Evolutionary conservation across 2,113 vertebrate species (phyloP).

Genomic region (Zootoca vivipara): DNA sequence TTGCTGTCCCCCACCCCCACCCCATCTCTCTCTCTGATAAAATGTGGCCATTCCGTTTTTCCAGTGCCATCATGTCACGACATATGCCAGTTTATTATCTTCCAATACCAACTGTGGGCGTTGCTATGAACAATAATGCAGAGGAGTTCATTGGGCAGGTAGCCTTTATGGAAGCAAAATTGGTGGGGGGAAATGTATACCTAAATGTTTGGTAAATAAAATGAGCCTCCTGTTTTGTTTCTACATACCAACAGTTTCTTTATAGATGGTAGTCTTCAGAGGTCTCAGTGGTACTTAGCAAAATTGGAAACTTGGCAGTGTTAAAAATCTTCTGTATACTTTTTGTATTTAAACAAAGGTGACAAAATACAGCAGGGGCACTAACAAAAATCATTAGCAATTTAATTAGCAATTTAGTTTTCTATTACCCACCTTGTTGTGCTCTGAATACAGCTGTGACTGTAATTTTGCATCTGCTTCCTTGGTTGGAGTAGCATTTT

Average conservation of each 20-base stretch:
- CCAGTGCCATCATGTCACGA: constrained; percentile 55
- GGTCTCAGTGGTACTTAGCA: constrained; percentile 51
- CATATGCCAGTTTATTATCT: constrained; percentile 68
- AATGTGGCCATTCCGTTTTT: constrained; percentile 55
- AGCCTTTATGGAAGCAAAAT: constrained; percentile 53
- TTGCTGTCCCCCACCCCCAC: constrained; percentile 63
- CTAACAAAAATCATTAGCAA: constrained; percentile 74
- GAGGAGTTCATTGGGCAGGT: constrained; percentile 46
- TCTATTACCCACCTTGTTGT: constrained; percentile 78
- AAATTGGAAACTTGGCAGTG: constrained; percentile 49
- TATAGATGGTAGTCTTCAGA: constrained; percentile 35
- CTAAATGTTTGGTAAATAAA: constrained; percentile 59
- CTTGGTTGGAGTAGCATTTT: constrained; percentile 63
- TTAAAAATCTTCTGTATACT: constrained; percentile 34
- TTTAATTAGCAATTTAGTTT: constrained; percentile 77
- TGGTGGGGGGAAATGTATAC: constrained; percentile 37
- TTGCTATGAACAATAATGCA: constrained; percentile 54
- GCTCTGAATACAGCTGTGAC: constrained; percentile 78
- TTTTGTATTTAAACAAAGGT: constrained; percentile 68
- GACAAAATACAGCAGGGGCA: constrained; percentile 68
- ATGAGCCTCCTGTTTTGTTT: constrained; percentile 34
- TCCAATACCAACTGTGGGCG: constrained; percentile 55
- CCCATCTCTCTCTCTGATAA: background rate
- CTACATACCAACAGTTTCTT: constrained; percentile 20
- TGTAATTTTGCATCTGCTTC: constrained; percentile 79